Evolutionary conservation across 2,888 invertebrate genomes (phyloP).

Genomic region (Fabriciana adippe): DNA sequence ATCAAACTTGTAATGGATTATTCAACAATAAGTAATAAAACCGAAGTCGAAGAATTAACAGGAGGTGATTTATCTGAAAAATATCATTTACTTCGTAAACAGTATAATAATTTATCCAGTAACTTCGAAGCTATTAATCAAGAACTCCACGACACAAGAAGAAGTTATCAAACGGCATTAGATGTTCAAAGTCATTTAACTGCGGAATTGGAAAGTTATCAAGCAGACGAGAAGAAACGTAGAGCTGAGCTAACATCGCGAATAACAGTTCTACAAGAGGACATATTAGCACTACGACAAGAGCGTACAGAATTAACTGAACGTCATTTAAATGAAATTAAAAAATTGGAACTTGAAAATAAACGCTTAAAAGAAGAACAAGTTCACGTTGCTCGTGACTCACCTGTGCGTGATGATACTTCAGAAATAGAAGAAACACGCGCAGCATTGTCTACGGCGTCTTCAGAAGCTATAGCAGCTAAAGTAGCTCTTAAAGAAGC

Average conservation of each 20-base stretch:
- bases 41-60: slow-evolving; percentile 65
- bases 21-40: slow-evolving; percentile 74
- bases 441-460: slow-evolving; percentile 52
- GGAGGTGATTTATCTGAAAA: slow-evolving; percentile 68
- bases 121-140: slow-evolving; percentile 70
- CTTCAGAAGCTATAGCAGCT: slow-evolving; percentile 57
- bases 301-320: slow-evolving; percentile 63
- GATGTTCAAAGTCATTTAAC: slow-evolving; percentile 73
- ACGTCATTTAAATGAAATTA: slow-evolving; percentile 59
- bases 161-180: slow-evolving; percentile 71
- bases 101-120: slow-evolving; percentile 62
- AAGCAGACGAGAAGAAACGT: slow-evolving; percentile 62
- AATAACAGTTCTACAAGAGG: slow-evolving; percentile 64
- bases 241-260: slow-evolving; percentile 59
- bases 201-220: slow-evolving; percentile 68
- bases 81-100: slow-evolving; percentile 69
- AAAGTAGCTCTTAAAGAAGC: slow-evolving; percentile 63
- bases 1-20: slow-evolving; percentile 61
- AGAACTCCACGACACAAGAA: slow-evolving; percentile 69
- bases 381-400: slow-evolving; percentile 51
- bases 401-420: slow-evolving; percentile 60
- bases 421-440: slow-evolving; percentile 66
- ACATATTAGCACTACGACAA: slow-evolving; percentile 60
- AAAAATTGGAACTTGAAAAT: slow-evolving; percentile 61
- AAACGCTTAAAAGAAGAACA: slow-evolving; percentile 64